Conservation (phyloP, 2,113 vertebrate species). For the Platysteira castanea region DNA sequence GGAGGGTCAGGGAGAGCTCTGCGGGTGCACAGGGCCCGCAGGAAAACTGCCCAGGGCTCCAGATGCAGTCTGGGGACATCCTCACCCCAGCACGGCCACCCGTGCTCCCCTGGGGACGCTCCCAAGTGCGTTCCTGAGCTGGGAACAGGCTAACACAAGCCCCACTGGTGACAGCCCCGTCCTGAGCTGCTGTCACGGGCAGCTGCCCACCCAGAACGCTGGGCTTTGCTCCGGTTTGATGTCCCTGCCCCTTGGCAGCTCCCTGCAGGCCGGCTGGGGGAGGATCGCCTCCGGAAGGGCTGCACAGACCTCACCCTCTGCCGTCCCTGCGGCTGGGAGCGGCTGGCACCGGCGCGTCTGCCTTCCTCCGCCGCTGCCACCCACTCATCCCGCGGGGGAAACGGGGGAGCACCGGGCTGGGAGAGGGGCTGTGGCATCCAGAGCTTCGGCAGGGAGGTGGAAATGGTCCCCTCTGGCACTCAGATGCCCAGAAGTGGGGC, state of each 20-base stretch:
- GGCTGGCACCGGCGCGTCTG: not conserved
- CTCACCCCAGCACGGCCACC: rapidly evolving
- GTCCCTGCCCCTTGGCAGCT: not conserved
- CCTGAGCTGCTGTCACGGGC: not conserved
- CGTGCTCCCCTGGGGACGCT: not conserved
- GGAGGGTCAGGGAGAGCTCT: rapidly evolving
- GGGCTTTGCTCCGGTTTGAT: rapidly evolving
- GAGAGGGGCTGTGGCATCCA: rapidly evolving
- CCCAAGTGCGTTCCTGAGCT: not conserved
- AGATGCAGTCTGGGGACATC: not conserved
- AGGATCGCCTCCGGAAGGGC: not conserved
- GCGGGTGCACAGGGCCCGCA: not conserved
- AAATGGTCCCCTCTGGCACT: rapidly evolving
- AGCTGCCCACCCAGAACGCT: not conserved
- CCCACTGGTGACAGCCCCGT: not conserved
- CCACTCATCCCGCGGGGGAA: rapidly evolving
- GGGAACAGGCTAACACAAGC: not conserved
- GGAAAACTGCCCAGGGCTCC: not conserved
- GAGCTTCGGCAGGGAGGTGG: not conserved
- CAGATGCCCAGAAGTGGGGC: not conserved
- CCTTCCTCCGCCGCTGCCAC: not conserved
- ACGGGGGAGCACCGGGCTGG: rapidly evolving
- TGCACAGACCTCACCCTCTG: not conserved
- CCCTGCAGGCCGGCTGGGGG: not conserved
- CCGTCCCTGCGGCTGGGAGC: not conserved